Evolutionary conservation across 2,888 invertebrate species (phyloP).

Genomic region (Brenthis hecate): DNA sequence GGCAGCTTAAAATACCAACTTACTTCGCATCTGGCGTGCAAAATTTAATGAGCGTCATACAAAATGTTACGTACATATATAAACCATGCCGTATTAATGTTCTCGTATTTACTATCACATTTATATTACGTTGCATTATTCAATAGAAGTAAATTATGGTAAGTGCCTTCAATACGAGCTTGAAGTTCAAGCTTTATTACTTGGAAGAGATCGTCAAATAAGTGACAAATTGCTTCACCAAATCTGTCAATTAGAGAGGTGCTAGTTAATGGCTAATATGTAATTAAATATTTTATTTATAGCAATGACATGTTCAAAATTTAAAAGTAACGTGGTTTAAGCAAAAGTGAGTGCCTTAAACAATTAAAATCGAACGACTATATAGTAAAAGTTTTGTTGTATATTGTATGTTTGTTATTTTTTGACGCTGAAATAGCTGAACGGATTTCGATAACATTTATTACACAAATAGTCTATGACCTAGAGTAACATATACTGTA

Average conservation of each 20-base stretch:
- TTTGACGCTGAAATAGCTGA: too few relatives aligned
- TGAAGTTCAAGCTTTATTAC: not conserved
- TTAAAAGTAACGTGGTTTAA: too few relatives aligned
- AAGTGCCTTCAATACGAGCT: slow-evolving; percentile 11
- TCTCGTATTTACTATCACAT: slow-evolving; percentile 18
- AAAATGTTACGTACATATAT: slow-evolving; percentile 9
- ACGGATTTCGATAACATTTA: too few relatives aligned
- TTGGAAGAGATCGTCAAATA: slow-evolving; percentile 12
- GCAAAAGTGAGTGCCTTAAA: too few relatives aligned
- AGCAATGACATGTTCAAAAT: not conserved
- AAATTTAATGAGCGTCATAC: slow-evolving; percentile 25
- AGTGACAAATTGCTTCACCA: slow-evolving; percentile 23
- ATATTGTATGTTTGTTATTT: too few relatives aligned
- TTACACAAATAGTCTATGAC: too few relatives aligned
- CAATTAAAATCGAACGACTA: too few relatives aligned
- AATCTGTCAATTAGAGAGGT: slow-evolving; percentile 21
- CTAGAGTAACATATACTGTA: too few relatives aligned
- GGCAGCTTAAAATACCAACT: not conserved
- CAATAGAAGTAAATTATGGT: slow-evolving; percentile 20
- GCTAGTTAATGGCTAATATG: slow-evolving; percentile 4
- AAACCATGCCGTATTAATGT: slow-evolving; percentile 21
- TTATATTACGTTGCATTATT: slow-evolving; percentile 13
- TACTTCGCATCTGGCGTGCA: slow-evolving; percentile 7
- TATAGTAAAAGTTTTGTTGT: too few relatives aligned
- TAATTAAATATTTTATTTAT: slow-evolving; percentile 2